These are phyloP conservation scores for Clarias macrocephalus DNA, from an alignment of 2,113 vertebrate species.

Conservation along the genomic window DNA sequence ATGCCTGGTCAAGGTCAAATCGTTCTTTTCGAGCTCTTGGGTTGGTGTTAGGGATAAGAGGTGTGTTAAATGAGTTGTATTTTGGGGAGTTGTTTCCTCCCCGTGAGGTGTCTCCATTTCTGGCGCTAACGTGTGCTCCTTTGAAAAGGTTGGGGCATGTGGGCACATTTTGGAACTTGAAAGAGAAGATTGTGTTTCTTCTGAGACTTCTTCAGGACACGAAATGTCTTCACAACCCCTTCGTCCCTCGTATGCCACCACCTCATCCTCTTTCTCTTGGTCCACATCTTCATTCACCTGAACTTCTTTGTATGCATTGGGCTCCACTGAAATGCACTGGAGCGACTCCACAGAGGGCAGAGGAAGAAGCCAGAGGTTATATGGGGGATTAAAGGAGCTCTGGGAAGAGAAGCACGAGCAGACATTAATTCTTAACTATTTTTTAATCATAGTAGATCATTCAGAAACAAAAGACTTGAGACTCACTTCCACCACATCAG, in stretches of 20 bases:
- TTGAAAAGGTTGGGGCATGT: not conserved
- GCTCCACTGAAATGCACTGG: not conserved
- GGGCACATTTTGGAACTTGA: not conserved
- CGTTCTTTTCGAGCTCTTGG: not conserved
- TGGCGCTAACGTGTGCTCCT: not conserved
- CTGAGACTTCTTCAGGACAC: not conserved
- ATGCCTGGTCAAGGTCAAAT: not conserved
- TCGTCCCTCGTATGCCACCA: slow-evolving; percentile 4
- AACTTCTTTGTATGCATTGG: not conserved
- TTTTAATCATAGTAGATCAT: too few species aligned
- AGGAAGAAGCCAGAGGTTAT: not conserved
- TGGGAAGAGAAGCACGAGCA: not conserved
- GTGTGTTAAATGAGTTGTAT: not conserved
- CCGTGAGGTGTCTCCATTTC: not conserved
- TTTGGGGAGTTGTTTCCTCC: not conserved
- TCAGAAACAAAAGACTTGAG: too few species aligned
- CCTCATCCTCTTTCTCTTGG: not conserved
- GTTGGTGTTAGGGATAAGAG: not conserved
- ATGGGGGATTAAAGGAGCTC: not conserved
- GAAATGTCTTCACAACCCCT: not conserved
- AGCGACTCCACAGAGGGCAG: not conserved
- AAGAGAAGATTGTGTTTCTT: not conserved
- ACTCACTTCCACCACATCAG: too few species aligned
- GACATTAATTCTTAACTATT: not conserved
- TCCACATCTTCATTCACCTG: not conserved